phyloP scores from a whole-genome alignment of 1,140 invertebrate genomes.

The Euborellia annulipes region DNA sequence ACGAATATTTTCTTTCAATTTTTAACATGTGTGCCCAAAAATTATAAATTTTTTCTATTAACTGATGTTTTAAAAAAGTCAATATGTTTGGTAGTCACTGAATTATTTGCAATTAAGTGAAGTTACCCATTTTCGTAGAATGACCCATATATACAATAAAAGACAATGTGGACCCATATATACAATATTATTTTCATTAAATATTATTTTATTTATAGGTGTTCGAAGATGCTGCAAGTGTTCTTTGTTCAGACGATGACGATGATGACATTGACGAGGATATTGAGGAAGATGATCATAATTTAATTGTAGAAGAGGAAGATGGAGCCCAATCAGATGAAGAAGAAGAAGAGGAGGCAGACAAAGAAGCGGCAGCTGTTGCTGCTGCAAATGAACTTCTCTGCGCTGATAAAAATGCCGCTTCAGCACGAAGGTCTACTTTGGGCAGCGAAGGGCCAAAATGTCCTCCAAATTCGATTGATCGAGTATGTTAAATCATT shows the following conservation, averaged over 20 bases:
- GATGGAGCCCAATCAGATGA: constrained; percentile 2
- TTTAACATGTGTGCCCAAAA: too few relatives aligned
- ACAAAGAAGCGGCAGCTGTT: background rate
- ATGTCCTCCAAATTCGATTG: constrained; percentile 12
- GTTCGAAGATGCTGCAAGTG: constrained; percentile 26
- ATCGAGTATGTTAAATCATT: too few relatives aligned
- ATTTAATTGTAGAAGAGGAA: background rate
- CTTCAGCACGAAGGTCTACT: too few relatives aligned
- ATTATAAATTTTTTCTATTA: too few relatives aligned
- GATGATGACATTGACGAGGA: constrained; percentile 16
- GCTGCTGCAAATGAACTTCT: background rate
- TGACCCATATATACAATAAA: too few relatives aligned
- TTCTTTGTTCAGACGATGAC: constrained; percentile 20
- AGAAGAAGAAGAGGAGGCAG: background rate
- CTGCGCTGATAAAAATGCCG: too few relatives aligned
- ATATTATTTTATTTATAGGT: constrained; percentile 19
- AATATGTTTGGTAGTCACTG: too few relatives aligned
- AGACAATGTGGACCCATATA: too few relatives aligned
- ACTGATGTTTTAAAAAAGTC: too few relatives aligned
- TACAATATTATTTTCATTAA: constrained; percentile 6
- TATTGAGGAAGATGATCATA: background rate
- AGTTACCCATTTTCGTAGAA: too few relatives aligned
- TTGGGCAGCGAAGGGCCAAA: constrained; percentile 5
- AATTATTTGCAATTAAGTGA: too few relatives aligned
- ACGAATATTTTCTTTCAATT: too few relatives aligned